phyloP scores from a whole-genome alignment of 2,113 vertebrate genomes.

The Puffinus mauretanicus region DNA sequence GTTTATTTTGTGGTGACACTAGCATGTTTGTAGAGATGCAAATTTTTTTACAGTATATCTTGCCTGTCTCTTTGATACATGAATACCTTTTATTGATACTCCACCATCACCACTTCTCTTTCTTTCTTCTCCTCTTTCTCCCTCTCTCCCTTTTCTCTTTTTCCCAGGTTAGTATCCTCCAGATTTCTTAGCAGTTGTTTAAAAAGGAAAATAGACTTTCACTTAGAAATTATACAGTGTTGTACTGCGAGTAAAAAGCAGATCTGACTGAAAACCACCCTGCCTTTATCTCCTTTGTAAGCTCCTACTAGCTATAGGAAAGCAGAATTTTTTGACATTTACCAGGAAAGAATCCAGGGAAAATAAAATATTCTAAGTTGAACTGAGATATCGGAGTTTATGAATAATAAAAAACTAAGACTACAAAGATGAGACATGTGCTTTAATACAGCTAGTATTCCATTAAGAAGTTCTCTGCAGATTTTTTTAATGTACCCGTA shows the following conservation, averaged over 20 bases:
- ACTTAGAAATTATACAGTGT: background rate
- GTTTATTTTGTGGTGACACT: background rate
- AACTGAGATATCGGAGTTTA: background rate
- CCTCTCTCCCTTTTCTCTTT: background rate
- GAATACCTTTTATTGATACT: background rate
- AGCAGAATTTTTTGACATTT: background rate
- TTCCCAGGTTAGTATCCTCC: background rate
- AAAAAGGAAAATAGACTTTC: background rate
- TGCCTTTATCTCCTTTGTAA: background rate
- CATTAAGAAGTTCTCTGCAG: background rate
- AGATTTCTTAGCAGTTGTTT: background rate
- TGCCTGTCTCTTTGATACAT: background rate
- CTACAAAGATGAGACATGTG: background rate
- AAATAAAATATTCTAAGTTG: background rate
- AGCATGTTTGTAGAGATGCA: background rate
- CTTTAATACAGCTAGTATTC: background rate
- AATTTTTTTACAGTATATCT: background rate
- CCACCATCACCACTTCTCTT: rapidly evolving
- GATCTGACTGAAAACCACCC: background rate
- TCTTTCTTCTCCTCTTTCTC: background rate
- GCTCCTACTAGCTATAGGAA: background rate
- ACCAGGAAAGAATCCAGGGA: background rate
- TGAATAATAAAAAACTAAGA: background rate
- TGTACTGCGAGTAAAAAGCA: background rate
- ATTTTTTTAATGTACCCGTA: background rate